Evolutionary conservation across 2,888 invertebrate species (phyloP).

Genomic region (Dastarcus helophoroides): DNA sequence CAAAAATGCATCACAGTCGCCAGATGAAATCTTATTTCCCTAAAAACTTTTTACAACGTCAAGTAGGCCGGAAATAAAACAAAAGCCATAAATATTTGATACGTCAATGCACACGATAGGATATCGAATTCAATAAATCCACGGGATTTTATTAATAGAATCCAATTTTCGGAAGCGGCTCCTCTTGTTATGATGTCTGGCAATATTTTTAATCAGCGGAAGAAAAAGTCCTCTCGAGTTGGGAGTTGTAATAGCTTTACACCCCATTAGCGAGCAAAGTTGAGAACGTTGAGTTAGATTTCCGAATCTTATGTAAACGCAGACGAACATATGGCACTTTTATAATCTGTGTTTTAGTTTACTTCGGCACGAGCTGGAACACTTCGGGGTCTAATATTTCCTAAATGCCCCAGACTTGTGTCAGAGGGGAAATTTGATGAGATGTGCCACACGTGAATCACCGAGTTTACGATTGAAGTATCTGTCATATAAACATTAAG

Average conservation of each 20-base stretch:
- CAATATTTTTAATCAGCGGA: slow-evolving; percentile 26
- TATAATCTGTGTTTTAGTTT: slow-evolving; percentile 29
- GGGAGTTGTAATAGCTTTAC: slow-evolving; percentile 1
- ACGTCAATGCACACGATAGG: slow-evolving; percentile 18
- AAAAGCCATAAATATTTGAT: slow-evolving; percentile 20
- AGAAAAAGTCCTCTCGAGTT: slow-evolving; percentile 14
- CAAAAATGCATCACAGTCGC: no score
- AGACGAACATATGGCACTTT: slow-evolving; percentile 21
- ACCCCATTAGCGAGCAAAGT: not conserved
- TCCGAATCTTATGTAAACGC: slow-evolving; percentile 1
- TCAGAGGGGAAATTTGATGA: no score
- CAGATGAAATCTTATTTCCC: slow-evolving; percentile 16
- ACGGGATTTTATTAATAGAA: slow-evolving; percentile 18
- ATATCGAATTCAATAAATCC: slow-evolving; percentile 2
- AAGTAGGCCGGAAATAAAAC: slow-evolving; percentile 12
- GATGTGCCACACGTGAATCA: no score
- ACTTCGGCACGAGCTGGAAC: slow-evolving; percentile 31
- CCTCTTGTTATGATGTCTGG: slow-evolving; percentile 24
- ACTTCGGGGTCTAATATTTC: slow-evolving; percentile 31
- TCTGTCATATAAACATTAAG: no score
- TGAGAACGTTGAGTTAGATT: not conserved
- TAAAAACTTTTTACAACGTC: slow-evolving; percentile 18
- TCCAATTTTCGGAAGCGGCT: slow-evolving; percentile 20
- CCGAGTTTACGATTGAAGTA: no score
- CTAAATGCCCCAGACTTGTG: slow-evolving; percentile 22